These are phyloP conservation scores for Conus canariensis DNA, from an alignment of 2,888 invertebrate species.

Conservation along the genomic window DNA sequence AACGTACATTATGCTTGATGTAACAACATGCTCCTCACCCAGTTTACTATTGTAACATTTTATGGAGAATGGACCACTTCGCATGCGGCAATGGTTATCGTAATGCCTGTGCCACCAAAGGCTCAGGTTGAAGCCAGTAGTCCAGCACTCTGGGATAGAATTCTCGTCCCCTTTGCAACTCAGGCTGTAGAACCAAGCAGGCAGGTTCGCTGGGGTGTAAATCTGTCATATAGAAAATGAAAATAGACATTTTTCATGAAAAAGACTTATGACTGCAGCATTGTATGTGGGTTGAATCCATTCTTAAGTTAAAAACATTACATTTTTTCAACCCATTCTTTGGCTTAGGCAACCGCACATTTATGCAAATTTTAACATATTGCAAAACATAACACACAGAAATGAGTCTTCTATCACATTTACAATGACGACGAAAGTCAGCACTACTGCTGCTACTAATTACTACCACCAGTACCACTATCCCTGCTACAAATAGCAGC, in stretches of 20 bases:
- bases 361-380: background rate
- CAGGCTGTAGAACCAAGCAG: slow-evolving; percentile 61
- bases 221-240: slow-evolving; percentile 47
- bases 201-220: slow-evolving; percentile 49
- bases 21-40: slow-evolving; percentile 53
- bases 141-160: slow-evolving; percentile 57
- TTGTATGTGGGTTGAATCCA: background rate
- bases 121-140: slow-evolving; percentile 65
- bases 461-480: too few relatives aligned
- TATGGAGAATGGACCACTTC: slow-evolving; percentile 54
- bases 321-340: background rate
- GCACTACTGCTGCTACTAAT: too few relatives aligned
- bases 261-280: background rate
- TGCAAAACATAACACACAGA: background rate
- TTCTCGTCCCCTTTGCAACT: slow-evolving; percentile 63
- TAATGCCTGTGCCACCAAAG: slow-evolving; percentile 32
- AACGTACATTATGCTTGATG: too few relatives aligned
- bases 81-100: slow-evolving; percentile 27
- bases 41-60: slow-evolving; percentile 62
- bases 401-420: background rate
- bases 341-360: too few relatives aligned
- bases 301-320: background rate
- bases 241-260: background rate
- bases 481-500: too few relatives aligned
- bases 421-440: too few relatives aligned